Evolutionary conservation across 2,888 invertebrate species (phyloP).

Genomic region (Drepanosiphum platanoidis): DNA sequence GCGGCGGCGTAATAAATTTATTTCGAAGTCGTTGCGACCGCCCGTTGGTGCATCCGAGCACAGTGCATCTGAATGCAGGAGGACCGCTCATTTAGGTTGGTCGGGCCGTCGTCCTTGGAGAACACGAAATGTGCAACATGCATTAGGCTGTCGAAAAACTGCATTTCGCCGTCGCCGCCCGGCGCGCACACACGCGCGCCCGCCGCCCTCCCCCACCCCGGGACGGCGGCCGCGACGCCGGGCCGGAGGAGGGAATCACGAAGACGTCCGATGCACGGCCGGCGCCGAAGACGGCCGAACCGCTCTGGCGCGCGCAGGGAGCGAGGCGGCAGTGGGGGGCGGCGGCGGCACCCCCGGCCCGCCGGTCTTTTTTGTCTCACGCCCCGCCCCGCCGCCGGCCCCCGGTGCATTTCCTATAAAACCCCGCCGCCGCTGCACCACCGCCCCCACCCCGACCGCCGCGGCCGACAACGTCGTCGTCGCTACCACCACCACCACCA

Average conservation of each 20-base stretch:
- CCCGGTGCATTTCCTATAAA: constrained; percentile 63
- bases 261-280: constrained; percentile 61
- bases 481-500: neutral
- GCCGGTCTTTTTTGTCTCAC: constrained; percentile 62
- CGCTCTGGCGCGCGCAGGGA: constrained; percentile 2
- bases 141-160: constrained; percentile 64
- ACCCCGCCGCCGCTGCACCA: constrained; percentile 45
- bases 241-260: constrained; percentile 40
- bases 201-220: constrained; percentile 64
- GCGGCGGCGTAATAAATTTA: constrained; percentile 45
- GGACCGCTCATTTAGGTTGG: constrained; percentile 62
- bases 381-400: constrained; percentile 63
- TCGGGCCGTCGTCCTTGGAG: constrained; percentile 62
- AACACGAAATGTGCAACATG: constrained; percentile 64
- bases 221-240: neutral
- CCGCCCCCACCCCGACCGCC: neutral
- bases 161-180: constrained; percentile 65
- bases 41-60: constrained; percentile 62
- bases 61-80: constrained; percentile 62
- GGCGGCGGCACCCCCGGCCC: constrained; percentile 45
- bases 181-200: constrained; percentile 66
- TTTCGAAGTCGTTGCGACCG: constrained; percentile 55
- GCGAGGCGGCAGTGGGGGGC: constrained; percentile 37
- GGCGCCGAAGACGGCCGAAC: constrained; percentile 62
- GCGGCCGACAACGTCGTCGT: neutral